Evolutionary conservation across 1,140 invertebrate species (phyloP).

Genomic region (Drosophila triauraria): DNA sequence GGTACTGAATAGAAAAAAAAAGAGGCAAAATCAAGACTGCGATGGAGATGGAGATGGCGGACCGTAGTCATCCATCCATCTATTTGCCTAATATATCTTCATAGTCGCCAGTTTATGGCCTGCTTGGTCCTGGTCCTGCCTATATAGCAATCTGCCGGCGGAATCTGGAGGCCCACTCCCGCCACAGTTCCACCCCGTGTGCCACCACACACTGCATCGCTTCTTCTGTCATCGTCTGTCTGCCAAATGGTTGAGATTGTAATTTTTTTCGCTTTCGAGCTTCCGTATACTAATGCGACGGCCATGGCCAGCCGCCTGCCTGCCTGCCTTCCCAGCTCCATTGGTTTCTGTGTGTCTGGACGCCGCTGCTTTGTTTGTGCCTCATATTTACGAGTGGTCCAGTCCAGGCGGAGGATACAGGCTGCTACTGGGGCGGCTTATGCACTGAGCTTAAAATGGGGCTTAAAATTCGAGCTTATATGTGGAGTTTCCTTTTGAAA

Average conservation of each 20-base stretch:
- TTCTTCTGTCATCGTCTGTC: slow-evolving; percentile 73
- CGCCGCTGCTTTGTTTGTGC: slow-evolving; percentile 66
- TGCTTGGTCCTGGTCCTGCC: slow-evolving; percentile 33
- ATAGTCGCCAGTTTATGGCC: slow-evolving; percentile 81
- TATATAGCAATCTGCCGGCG: slow-evolving; percentile 40
- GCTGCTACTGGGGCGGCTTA: slow-evolving; percentile 7
- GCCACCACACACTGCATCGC: slow-evolving; percentile 27
- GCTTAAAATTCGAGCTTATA: not conserved
- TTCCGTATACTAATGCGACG: slow-evolving; percentile 78
- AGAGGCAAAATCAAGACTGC: not conserved
- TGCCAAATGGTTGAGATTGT: slow-evolving; percentile 74
- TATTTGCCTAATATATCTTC: slow-evolving; percentile 84
- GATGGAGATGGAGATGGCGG: slow-evolving; percentile 31
- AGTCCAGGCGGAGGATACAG: slow-evolving; percentile 19
- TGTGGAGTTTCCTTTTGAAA: not conserved
- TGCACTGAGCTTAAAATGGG: not conserved
- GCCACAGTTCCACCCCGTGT: slow-evolving; percentile 11
- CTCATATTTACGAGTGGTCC: slow-evolving; percentile 76
- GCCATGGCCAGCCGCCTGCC: slow-evolving; percentile 21
- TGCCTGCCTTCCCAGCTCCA: slow-evolving; percentile 29
- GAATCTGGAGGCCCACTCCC: slow-evolving; percentile 27
- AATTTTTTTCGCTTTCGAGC: slow-evolving; percentile 48
- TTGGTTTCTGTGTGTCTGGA: slow-evolving; percentile 44
- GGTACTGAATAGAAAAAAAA: not conserved
- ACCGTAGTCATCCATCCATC: slow-evolving; percentile 62